Conservation (phyloP, 2,888 invertebrate species). For the Dendrolimus houi region DNA sequence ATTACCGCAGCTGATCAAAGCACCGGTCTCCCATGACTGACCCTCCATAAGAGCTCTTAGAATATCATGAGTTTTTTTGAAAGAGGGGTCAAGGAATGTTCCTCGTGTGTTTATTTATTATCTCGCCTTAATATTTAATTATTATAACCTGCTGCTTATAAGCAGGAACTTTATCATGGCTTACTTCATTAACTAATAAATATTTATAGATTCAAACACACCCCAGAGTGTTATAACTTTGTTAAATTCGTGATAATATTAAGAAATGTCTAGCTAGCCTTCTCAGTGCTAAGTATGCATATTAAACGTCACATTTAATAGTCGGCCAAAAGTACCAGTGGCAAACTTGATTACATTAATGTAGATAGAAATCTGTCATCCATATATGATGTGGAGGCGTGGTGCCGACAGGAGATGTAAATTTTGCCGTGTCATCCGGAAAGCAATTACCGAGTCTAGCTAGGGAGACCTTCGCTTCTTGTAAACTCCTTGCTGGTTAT, state of each 20-base stretch:
- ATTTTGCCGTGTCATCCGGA: conserved; percentile 42
- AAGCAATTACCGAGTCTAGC: conserved; percentile 42
- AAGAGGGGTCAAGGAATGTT: background rate
- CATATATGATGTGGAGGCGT: conserved; percentile 6
- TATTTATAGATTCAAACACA: too few relatives aligned
- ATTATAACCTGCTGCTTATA: too few relatives aligned
- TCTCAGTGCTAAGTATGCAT: too few relatives aligned
- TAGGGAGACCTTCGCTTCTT: conserved; percentile 27
- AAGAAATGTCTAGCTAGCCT: too few relatives aligned
- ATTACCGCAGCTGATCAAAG: conserved; percentile 62
- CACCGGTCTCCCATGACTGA: conserved; percentile 34
- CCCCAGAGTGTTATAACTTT: too few relatives aligned
- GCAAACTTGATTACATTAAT: too few relatives aligned
- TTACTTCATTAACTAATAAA: too few relatives aligned
- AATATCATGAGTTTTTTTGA: conserved; percentile 45
- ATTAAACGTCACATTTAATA: too few relatives aligned
- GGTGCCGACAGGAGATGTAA: conserved; percentile 28
- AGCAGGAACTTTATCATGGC: too few relatives aligned
- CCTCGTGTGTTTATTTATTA: background rate
- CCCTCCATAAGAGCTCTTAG: conserved; percentile 38
- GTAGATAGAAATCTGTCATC: background rate
- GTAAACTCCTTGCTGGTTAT: conserved; percentile 22
- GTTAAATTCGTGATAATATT: too few relatives aligned
- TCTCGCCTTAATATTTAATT: too few relatives aligned
- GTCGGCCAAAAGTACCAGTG: too few relatives aligned